A percentile compares a stretch with the other conserved stretches of the same genome.
These are phyloP conservation scores for Caracal caracal DNA, from an alignment of 2,113 vertebrate species.

Conservation along the genomic window DNA sequence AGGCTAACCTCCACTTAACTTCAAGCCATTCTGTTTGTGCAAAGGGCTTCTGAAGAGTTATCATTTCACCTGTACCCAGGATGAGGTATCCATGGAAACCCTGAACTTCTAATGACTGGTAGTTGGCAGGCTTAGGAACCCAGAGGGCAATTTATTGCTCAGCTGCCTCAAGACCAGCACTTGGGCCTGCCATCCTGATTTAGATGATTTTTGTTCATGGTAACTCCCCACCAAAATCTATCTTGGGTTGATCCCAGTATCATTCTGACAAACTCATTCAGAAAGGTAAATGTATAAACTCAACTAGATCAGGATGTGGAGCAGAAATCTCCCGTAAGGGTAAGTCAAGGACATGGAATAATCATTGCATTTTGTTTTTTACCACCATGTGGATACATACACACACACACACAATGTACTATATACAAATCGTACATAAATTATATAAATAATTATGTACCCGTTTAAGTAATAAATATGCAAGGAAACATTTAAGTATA, in stretches of 20 bases:
- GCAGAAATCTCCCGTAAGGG: constrained; percentile 8
- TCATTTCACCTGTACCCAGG: neutral
- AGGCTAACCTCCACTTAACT: neutral
- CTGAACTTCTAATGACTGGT: neutral
- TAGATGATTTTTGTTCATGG: neutral
- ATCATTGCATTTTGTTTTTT: neutral
- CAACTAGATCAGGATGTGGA: neutral
- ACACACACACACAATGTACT: too few species aligned
- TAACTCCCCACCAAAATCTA: neutral
- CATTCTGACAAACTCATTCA: constrained; percentile 41
- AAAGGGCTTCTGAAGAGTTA: constrained; percentile 14
- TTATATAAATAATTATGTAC: neutral
- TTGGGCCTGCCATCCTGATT: neutral
- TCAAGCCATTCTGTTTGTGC: neutral
- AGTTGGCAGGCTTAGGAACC: neutral
- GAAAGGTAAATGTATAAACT: constrained; percentile 25
- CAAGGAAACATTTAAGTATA: neutral
- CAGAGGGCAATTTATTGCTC: neutral
- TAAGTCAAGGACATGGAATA: constrained; percentile 5
- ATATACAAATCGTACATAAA: neutral
- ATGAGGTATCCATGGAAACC: constrained; percentile 27
- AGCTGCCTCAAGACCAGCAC: neutral
- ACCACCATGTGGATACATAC: neutral
- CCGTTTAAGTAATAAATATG: neutral
- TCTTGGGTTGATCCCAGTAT: neutral